These are phyloP conservation scores for Podabrus alpinus DNA, from an alignment of 2,888 invertebrate species.

Conservation along the genomic window DNA sequence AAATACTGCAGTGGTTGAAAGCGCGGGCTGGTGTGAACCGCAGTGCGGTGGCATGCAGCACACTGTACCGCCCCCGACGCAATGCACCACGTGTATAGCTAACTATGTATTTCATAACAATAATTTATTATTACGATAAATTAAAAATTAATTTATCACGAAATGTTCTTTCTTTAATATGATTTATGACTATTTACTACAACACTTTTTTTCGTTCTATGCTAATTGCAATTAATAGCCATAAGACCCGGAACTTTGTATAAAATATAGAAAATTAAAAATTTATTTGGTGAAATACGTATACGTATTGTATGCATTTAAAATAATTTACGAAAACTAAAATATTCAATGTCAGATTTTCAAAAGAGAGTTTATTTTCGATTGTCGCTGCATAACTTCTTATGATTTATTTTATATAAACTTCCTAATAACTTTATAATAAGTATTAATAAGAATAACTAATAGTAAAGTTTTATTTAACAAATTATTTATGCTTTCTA, in stretches of 20 bases:
- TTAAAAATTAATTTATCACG: not conserved
- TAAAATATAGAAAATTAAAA: not conserved
- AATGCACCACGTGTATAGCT: constrained; percentile 46
- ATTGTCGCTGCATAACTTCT: too few relatives aligned
- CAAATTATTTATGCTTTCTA: not conserved
- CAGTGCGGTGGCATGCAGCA: constrained; percentile 22
- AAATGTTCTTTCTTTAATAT: not conserved
- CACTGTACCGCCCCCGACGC: constrained; percentile 56
- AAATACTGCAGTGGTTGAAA: constrained; percentile 39
- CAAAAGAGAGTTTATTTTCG: too few relatives aligned
- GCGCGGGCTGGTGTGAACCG: constrained; percentile 25
- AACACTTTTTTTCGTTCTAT: not conserved
- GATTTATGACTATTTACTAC: not conserved
- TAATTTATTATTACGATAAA: not conserved
- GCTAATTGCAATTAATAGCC: too few relatives aligned
- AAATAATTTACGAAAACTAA: not conserved
- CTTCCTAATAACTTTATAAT: too few relatives aligned
- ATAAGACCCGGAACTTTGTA: too few relatives aligned
- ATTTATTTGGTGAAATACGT: not conserved
- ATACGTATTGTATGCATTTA: not conserved
- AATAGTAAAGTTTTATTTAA: not conserved
- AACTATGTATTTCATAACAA: constrained; percentile 11
- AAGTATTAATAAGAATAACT: not conserved
- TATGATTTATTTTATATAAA: not conserved
- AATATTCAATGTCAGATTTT: not conserved